Conservation (phyloP, 2,113 vertebrate species). For the Anarhynchus alexandrinus region DNA sequence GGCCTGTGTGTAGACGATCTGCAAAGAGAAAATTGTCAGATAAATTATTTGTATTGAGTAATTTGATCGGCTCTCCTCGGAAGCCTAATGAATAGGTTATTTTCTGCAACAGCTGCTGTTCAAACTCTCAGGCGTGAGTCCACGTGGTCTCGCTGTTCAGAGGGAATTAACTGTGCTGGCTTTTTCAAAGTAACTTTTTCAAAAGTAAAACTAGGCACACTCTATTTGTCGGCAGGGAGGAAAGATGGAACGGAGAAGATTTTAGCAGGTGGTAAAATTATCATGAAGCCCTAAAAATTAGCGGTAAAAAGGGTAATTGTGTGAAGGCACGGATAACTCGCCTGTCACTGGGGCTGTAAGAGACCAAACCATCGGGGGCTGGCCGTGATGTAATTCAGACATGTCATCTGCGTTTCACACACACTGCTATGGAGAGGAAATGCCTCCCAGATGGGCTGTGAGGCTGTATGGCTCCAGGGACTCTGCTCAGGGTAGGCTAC, state of each 20-base stretch:
- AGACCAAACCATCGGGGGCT: not conserved
- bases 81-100: constrained; percentile 49
- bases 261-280: not conserved
- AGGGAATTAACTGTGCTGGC: not conserved
- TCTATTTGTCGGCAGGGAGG: not conserved
- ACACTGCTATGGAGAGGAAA: not conserved
- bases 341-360: not conserved
- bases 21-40: constrained; percentile 18
- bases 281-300: not conserved
- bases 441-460: not conserved
- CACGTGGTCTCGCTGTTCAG: constrained; percentile 15
- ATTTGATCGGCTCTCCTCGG: constrained; percentile 39
- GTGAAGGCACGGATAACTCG: not conserved
- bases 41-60: constrained; percentile 62
- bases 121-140: constrained; percentile 15
- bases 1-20: not conserved
- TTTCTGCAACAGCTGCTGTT: constrained; percentile 57
- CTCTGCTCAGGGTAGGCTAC: not conserved
- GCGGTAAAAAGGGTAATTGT: not conserved
- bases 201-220: not conserved
- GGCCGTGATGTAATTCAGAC: not conserved
- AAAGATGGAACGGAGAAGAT: not conserved
- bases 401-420: not conserved
- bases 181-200: not conserved
- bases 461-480: not conserved